phyloP scores from a whole-genome alignment of 2,113 vertebrate species.

The Ceyx melanurus region DNA sequence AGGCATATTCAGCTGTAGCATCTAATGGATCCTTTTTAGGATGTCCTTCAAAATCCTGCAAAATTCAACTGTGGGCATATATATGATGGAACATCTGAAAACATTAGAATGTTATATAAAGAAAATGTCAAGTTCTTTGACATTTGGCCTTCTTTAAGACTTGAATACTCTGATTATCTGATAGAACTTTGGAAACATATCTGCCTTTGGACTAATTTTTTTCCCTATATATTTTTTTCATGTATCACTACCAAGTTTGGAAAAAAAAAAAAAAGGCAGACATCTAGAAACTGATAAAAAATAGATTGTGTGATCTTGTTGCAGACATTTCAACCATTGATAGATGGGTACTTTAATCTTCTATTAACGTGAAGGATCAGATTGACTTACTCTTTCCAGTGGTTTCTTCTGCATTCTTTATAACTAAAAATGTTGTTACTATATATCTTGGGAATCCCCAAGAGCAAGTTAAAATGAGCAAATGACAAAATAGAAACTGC shows the following conservation, averaged over 20 bases:
- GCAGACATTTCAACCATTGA: not conserved
- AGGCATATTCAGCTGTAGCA: not conserved
- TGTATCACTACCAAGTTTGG: not conserved
- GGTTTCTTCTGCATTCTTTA: not conserved
- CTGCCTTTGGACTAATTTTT: not conserved
- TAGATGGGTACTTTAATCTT: not conserved
- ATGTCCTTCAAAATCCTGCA: not conserved
- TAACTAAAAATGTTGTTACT: not conserved
- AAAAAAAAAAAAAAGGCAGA: not conserved
- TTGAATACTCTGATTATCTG: slow-evolving; percentile 1
- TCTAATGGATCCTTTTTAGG: not conserved
- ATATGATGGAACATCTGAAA: not conserved
- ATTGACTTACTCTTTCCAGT: not conserved
- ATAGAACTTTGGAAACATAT: not conserved
- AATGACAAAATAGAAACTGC: not conserved
- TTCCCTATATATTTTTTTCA: not conserved
- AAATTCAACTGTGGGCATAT: not conserved
- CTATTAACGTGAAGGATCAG: not conserved
- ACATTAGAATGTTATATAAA: not conserved
- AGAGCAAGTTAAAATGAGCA: not conserved
- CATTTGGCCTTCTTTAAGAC: not conserved
- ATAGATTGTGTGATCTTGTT: not conserved
- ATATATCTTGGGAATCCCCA: not conserved
- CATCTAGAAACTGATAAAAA: not conserved
- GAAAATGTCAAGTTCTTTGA: not conserved